These are phyloP conservation scores for Argyrosomus japonicus DNA, from an alignment of 2,113 vertebrate genomes.

Conservation along the genomic window DNA sequence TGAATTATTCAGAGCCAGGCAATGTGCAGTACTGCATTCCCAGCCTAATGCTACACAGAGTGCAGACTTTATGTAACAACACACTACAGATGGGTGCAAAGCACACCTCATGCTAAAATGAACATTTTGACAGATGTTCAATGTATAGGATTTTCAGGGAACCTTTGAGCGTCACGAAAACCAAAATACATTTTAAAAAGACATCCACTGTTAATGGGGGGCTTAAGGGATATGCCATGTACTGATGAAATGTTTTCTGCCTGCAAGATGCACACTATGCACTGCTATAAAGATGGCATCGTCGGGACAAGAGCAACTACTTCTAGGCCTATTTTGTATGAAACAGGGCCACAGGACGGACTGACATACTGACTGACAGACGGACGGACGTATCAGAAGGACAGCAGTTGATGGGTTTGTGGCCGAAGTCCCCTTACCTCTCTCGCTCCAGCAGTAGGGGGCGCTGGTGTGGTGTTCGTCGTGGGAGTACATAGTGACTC, in stretches of 20 bases:
- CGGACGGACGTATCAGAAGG: conserved; percentile 54
- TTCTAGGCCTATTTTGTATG: conserved; percentile 45
- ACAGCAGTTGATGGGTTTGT: conserved; percentile 55
- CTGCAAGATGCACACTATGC: conserved; percentile 13
- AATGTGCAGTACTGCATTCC: conserved; percentile 51
- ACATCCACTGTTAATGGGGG: neutral
- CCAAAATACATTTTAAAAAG: neutral
- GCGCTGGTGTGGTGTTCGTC: conserved; percentile 82
- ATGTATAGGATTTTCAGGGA: neutral
- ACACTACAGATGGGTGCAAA: conserved; percentile 38
- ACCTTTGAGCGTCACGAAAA: conserved; percentile 1
- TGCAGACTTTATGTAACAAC: conserved; percentile 65
- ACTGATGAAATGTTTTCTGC: conserved; percentile 3
- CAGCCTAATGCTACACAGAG: conserved; percentile 44
- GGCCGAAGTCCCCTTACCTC: conserved; percentile 86
- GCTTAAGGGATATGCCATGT: neutral
- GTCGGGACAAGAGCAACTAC: conserved; percentile 16
- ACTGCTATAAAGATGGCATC: conserved; percentile 5
- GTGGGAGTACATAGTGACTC: conserved; percentile 90
- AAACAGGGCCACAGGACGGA: conserved; percentile 66
- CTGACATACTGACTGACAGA: conserved; percentile 67
- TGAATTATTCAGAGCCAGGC: conserved; percentile 77
- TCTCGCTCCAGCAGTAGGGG: conserved; percentile 83
- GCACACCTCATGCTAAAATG: conserved; percentile 4
- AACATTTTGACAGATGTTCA: conserved; percentile 24